Conservation (phyloP, 1,140 invertebrate genomes). For the Tetranychus urticae region DNA sequence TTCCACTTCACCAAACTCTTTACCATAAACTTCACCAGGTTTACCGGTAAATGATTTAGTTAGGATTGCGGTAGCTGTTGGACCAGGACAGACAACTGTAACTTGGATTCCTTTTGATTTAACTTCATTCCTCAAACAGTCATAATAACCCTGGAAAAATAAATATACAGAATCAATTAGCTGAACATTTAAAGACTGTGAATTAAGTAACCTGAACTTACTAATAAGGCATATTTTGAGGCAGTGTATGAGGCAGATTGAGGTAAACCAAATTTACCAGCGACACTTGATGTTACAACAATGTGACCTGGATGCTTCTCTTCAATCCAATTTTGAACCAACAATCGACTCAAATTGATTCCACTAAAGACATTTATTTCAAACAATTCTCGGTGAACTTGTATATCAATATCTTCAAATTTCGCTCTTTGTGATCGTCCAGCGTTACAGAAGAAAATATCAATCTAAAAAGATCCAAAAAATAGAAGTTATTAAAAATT, state of each 20-base stretch:
- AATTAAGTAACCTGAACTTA: constrained; percentile 20
- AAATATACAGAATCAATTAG: background rate
- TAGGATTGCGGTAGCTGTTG: constrained; percentile 44
- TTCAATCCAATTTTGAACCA: constrained; percentile 36
- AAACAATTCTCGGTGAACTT: constrained; percentile 51
- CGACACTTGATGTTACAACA: constrained; percentile 43
- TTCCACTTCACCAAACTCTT: background rate
- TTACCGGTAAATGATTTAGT: constrained; percentile 37
- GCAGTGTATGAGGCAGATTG: constrained; percentile 44
- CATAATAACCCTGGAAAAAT: constrained; percentile 8
- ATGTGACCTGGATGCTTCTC: constrained; percentile 32
- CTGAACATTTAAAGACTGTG: background rate
- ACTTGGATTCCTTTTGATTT: constrained; percentile 30
- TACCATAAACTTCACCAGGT: constrained; percentile 24
- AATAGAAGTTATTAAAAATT: background rate
- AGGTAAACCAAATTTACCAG: constrained; percentile 39
- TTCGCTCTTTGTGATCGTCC: constrained; percentile 48
- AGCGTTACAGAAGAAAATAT: constrained; percentile 57
- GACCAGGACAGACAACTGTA: constrained; percentile 48
- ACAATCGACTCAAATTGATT: constrained; percentile 40
- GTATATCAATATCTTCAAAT: constrained; percentile 38
- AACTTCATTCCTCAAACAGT: constrained; percentile 4
- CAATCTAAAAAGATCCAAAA: constrained; percentile 26
- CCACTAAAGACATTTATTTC: constrained; percentile 55
- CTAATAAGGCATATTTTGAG: constrained; percentile 56